These are phyloP conservation scores for Gandaritis pyraliata DNA, from an alignment of 2,888 invertebrate genomes.

Conservation along the genomic window DNA sequence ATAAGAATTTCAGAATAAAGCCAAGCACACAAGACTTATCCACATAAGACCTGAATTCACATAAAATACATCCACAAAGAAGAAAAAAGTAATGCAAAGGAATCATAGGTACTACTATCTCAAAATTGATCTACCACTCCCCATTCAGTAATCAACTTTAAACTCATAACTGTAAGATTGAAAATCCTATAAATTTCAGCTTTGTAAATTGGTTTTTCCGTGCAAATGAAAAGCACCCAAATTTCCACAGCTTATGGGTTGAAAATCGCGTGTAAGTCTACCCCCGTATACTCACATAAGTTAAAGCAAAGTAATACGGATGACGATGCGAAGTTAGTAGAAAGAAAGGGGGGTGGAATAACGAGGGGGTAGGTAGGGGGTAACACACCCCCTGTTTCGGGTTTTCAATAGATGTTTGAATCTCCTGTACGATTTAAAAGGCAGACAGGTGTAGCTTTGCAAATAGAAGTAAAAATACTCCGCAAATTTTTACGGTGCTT, in stretches of 20 bases:
- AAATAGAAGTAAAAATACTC: conserved; percentile 27
- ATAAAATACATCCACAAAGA: conserved; percentile 82
- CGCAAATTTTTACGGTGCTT: conserved; percentile 33
- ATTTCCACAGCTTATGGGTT: conserved; percentile 36
- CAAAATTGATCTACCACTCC: conserved; percentile 74
- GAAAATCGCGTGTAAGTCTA: conserved; percentile 49
- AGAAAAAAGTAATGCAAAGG: conserved; percentile 83
- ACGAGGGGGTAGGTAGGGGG: conserved; percentile 67
- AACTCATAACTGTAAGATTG: background rate
- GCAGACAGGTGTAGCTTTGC: conserved; percentile 66
- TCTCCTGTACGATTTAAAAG: conserved; percentile 73
- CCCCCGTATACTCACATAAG: conserved; percentile 76
- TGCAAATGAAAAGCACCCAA: conserved; percentile 45
- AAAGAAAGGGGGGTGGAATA: conserved; percentile 78
- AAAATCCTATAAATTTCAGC: conserved; percentile 20
- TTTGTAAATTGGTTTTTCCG: conserved; percentile 43
- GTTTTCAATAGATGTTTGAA: conserved; percentile 83
- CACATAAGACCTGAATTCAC: conserved; percentile 80
- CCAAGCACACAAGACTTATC: conserved; percentile 53
- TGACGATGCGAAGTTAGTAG: conserved; percentile 83
- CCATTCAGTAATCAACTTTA: conserved; percentile 54
- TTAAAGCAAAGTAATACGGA: conserved; percentile 83
- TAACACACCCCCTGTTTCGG: conserved; percentile 78
- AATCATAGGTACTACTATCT: conserved; percentile 82
- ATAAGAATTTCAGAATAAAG: conserved; percentile 41